These are phyloP conservation scores for Cebidichthys violaceus DNA, from an alignment of 2,113 vertebrate genomes.

Conservation along the genomic window DNA sequence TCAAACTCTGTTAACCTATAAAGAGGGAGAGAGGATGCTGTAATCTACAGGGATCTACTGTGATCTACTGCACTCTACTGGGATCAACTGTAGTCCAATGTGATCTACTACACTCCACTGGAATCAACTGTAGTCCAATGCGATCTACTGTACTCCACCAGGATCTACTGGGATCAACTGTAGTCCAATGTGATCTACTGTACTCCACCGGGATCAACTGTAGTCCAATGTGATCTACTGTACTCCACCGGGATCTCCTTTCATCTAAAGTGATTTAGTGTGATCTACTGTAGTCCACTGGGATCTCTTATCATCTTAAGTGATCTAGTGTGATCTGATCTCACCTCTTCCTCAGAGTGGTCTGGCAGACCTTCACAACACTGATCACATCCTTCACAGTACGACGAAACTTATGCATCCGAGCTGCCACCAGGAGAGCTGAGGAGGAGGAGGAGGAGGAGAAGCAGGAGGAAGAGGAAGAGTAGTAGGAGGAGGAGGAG, in stretches of 20 bases:
- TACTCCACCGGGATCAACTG: not conserved
- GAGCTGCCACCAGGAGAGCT: slow-evolving; percentile 97
- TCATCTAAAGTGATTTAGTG: not conserved
- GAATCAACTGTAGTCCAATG: not conserved
- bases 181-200: not conserved
- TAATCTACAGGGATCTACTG: not conserved
- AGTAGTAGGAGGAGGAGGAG: too few species aligned
- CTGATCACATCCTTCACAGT: slow-evolving; percentile 97
- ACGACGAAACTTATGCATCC: slow-evolving; percentile 97
- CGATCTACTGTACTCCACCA: too few species aligned
- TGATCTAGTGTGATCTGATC: slow-evolving; percentile 16
- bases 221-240: not conserved
- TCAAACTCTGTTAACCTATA: slow-evolving; percentile 96
- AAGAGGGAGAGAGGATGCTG: not conserved
- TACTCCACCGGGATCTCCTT: not conserved
- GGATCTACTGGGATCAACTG: not conserved
- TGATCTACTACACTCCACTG: too few species aligned
- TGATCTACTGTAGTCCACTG: too few species aligned
- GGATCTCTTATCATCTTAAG: not conserved
- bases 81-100: not conserved
- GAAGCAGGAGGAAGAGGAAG: too few species aligned
- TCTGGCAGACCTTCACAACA: slow-evolving; percentile 98
- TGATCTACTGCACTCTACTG: too few species aligned
- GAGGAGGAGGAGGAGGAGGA: not conserved
- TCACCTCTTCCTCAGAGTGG: slow-evolving; percentile 97